phyloP scores from a whole-genome alignment of 1,140 invertebrate species.

The Aradophagus sp. region DNA sequence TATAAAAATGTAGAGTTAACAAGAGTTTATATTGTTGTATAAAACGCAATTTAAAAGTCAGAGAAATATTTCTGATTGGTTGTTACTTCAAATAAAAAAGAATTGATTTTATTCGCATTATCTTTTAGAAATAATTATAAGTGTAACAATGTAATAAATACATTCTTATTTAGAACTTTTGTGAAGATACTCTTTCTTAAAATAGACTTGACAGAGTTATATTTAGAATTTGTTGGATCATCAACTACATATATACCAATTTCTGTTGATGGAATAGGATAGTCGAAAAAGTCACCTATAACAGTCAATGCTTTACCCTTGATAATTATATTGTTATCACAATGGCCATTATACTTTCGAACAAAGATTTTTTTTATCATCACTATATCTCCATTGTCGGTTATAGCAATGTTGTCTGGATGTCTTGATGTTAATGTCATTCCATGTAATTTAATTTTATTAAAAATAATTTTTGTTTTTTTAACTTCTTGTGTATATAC shows the following conservation, averaged over 20 bases:
- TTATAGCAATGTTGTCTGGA: slow-evolving; percentile 12
- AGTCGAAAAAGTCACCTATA: slow-evolving; percentile 7
- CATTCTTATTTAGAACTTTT: too few species aligned
- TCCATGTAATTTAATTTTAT: slow-evolving; percentile 10
- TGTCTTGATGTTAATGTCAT: slow-evolving; percentile 10
- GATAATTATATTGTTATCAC: slow-evolving; percentile 2
- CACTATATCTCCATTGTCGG: slow-evolving; percentile 2
- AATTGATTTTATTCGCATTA: too few species aligned
- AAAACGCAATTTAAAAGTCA: too few species aligned
- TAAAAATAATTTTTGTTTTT: slow-evolving; percentile 1
- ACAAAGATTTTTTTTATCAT: slow-evolving; percentile 15
- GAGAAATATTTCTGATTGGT: too few species aligned
- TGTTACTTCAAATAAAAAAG: too few species aligned
- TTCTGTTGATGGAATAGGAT: slow-evolving; percentile 3
- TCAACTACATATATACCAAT: slow-evolving; percentile 11
- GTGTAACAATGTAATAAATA: too few species aligned
- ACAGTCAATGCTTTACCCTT: neutral
- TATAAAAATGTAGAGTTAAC: too few species aligned
- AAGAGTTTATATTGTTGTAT: too few species aligned
- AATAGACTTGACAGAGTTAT: too few species aligned
- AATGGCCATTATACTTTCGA: neutral
- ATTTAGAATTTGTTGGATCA: too few species aligned
- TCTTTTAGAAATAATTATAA: too few species aligned
- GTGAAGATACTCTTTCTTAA: too few species aligned
- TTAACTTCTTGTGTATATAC: slow-evolving; percentile 1